phyloP scores from a whole-genome alignment of 2,797 vertebrate species.

The Hipposideros larvatus region DNA sequence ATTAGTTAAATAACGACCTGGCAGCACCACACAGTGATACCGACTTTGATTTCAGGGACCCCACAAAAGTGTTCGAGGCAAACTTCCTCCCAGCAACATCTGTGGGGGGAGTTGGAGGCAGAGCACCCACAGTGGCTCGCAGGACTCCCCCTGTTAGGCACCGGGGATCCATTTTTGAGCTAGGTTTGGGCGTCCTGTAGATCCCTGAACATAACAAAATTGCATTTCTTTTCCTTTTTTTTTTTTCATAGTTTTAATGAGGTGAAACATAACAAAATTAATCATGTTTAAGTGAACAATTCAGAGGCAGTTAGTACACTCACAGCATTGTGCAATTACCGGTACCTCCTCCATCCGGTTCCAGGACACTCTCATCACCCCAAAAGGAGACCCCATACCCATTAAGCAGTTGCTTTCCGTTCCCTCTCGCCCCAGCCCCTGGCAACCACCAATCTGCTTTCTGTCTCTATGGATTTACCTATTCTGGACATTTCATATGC shows the following conservation, averaged over 20 bases:
- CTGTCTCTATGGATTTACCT: not conserved
- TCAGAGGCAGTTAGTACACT: not conserved
- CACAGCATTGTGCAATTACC: rapidly evolving
- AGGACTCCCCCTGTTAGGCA: not conserved
- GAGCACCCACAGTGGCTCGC: too few relatives aligned
- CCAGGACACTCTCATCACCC: not conserved
- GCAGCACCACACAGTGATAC: not conserved
- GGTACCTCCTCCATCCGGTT: not conserved
- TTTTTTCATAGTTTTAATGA: not conserved
- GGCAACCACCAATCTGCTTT: not conserved
- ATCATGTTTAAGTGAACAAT: not conserved
- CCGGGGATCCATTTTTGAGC: not conserved
- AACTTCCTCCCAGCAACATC: not conserved
- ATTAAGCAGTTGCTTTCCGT: rapidly evolving
- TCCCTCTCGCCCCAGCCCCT: rapidly evolving
- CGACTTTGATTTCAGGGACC: not conserved
- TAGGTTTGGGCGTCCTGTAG: not conserved
- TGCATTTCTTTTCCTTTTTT: not conserved
- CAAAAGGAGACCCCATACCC: not conserved
- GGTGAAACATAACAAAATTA: not conserved
- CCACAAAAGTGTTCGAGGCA: not conserved
- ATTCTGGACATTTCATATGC: not conserved
- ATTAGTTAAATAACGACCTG: not conserved
- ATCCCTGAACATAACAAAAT: not conserved
- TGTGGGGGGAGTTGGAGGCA: too few relatives aligned